phyloP scores from a whole-genome alignment of 2,888 invertebrate species.

The Cantharis nigra region DNA sequence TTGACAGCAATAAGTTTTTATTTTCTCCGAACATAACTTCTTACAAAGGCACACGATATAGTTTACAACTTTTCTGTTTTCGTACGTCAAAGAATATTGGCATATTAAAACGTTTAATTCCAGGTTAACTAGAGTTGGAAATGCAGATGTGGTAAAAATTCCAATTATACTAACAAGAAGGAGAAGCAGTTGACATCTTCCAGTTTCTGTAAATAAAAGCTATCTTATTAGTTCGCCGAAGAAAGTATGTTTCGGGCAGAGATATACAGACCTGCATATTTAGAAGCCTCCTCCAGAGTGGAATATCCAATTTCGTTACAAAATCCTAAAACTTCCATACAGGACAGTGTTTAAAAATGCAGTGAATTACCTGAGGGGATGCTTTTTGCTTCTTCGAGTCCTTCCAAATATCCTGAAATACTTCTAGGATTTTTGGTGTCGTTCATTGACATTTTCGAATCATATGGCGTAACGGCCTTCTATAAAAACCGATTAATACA shows the following conservation, averaged over 20 bases:
- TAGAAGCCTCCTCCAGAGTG: background rate
- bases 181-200: conserved; percentile 5
- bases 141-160: background rate
- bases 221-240: background rate
- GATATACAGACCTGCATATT: background rate
- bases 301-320: conserved; percentile 1
- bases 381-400: background rate
- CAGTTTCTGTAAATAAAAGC: background rate
- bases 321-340: background rate
- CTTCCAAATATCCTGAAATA: background rate
- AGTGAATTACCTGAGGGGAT: background rate
- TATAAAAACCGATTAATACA: background rate
- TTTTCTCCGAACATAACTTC: background rate
- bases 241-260: background rate
- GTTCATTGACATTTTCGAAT: background rate
- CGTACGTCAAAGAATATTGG: background rate
- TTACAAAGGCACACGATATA: conserved; percentile 9
- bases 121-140: background rate
- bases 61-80: conserved; percentile 2
- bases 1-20: background rate
- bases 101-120: background rate
- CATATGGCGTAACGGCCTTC: background rate
- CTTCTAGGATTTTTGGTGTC: background rate
- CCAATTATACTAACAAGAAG: conserved; percentile 9
- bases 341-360: background rate